Evolutionary conservation across 2,888 invertebrate genomes (phyloP), one percentile per base, ranked within the genome.

Genomic region (Plagodis pulveraria): DNA sequence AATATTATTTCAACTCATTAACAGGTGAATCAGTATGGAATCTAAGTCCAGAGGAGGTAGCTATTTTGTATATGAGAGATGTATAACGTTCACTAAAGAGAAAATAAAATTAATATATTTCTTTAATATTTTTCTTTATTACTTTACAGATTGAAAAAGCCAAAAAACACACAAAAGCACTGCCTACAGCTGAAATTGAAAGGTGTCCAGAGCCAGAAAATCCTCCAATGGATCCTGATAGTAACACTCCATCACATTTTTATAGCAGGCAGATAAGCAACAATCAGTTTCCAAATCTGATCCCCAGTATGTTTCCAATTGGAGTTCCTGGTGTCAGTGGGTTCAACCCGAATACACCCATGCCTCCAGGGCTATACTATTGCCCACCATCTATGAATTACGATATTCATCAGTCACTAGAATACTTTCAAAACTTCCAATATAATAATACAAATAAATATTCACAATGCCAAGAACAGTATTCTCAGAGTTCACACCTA

Each of bases 21-120:
- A 87, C 85, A 59, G 86, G 88, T 40, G 74, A 84, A 70, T 73
- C 86, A 63, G 82, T 71, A 22, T 90, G 89, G 89, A 83, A 88
- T 71, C 69, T 86, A 61, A 83, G 83, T 61, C 77, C 80, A 50
- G 56, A 70, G 12, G 86, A 88, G 78, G 90, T 88, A 74, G 64
- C 61, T 49, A 34, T 46, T 9, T 12, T 32, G 12, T 43, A 22
- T 4, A 22, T n/a, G 22, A 22, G 22, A 22, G 22, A 22, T 22
- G 1, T 22, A 4, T n/a, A 22, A 22, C 4, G 22, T 22, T 22
- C 22, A 22, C 22, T 22, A 22, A 22, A 22, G 22, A 22, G 22
- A 1, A 22, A 22, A 2, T 22, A 22, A 1, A 22, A 2, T 22
- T 4, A 22, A 22, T 2, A 22, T 2, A 2, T 2, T 22, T 22